phyloP scores from a whole-genome alignment of 2,888 invertebrate genomes.

The Hyalella azteca region DNA sequence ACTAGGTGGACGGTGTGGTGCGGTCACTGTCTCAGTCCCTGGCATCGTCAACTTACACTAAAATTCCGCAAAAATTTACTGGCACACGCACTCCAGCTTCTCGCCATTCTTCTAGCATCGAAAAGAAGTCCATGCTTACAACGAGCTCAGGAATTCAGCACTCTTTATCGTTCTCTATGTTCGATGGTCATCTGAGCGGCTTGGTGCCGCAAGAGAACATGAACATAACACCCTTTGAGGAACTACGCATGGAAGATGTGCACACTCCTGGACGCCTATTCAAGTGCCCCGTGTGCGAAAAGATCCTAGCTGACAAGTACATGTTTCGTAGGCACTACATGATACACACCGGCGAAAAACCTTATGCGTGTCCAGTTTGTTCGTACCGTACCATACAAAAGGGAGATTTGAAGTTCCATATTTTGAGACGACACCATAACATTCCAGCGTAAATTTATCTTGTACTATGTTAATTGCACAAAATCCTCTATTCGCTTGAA shows the following conservation, averaged over 20 bases:
- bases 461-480: no score
- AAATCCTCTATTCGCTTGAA: no score
- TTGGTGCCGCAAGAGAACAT: no score
- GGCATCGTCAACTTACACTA: no score
- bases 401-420: slow-evolving; percentile 8
- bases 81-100: no score
- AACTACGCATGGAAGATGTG: slow-evolving; percentile 24
- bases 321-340: slow-evolving; percentile 23
- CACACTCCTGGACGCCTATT: not conserved
- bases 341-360: slow-evolving; percentile 24
- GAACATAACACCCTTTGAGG: not conserved
- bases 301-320: slow-evolving; percentile 16
- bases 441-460: not conserved
- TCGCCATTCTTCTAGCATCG: no score
- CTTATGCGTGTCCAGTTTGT: slow-evolving; percentile 5
- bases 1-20: slow-evolving; percentile 25
- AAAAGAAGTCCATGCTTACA: no score
- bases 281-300: not conserved
- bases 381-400: slow-evolving; percentile 23
- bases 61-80: no score
- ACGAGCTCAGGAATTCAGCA: no score
- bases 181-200: no score
- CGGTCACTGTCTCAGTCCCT: not conserved
- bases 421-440: not conserved
- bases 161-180: no score